A percentile compares a stretch with the other conserved stretches of the same genome.
phyloP scores from a whole-genome alignment of 1,140 invertebrate genomes.

The Cecropterus lyciades region DNA sequence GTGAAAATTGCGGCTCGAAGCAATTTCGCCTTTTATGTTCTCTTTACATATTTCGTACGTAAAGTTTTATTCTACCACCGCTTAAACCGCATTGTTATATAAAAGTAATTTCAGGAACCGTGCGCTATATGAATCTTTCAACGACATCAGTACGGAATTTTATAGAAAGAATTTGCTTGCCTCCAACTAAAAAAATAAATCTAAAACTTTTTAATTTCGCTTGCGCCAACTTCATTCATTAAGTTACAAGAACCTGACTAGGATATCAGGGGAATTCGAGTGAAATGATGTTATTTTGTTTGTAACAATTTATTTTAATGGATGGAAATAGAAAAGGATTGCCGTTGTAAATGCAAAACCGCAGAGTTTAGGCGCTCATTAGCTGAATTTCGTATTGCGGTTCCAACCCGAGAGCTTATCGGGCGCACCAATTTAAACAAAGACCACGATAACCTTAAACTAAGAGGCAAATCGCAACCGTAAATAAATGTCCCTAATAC shows the following conservation, averaged over 20 bases:
- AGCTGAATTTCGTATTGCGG: background rate
- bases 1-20: conserved; percentile 24
- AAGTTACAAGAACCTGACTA: conserved; percentile 8
- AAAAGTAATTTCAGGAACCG: conserved; percentile 15
- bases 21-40: conserved; percentile 17
- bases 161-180: conserved; percentile 8
- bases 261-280: background rate
- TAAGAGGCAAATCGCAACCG: background rate
- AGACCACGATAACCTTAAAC: conserved; percentile 2
- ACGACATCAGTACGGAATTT: background rate
- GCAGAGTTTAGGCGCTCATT: conserved; percentile 2
- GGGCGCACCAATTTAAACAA: conserved; percentile 6
- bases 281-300: background rate
- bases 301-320: conserved; percentile 4
- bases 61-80: conserved; percentile 10
- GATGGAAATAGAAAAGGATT: background rate
- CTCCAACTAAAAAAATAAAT: conserved; percentile 13
- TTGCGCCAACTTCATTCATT: conserved; percentile 16
- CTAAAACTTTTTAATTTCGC: conserved; percentile 2
- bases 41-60: conserved; percentile 9
- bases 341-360: conserved; percentile 4
- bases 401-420: conserved; percentile 1
- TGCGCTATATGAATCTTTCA: background rate
- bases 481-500: conserved; percentile 22
- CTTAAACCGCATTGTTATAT: conserved; percentile 18